Evolutionary conservation across 2,888 invertebrate species (phyloP).

Genomic region (Spicauda simplicius): DNA sequence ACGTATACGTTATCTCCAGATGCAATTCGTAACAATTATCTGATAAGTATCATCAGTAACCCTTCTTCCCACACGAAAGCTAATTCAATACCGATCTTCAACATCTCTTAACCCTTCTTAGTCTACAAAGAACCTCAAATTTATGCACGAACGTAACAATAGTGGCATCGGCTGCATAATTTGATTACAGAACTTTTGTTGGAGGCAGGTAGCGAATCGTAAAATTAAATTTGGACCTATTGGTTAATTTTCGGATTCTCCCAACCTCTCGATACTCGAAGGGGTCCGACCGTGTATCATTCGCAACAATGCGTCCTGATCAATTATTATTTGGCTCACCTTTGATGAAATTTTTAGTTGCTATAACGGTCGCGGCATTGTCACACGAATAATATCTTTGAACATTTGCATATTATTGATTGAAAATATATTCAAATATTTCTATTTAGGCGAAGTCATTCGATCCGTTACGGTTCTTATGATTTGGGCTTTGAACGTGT

Average conservation of each 20-base stretch:
- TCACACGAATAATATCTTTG: slow-evolving; percentile 69
- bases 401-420: slow-evolving; percentile 83
- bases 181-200: slow-evolving; percentile 82
- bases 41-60: slow-evolving; percentile 80
- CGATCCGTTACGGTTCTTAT: slow-evolving; percentile 79
- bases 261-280: slow-evolving; percentile 70
- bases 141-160: slow-evolving; percentile 80
- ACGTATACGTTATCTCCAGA: slow-evolving; percentile 60
- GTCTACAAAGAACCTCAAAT: slow-evolving; percentile 78
- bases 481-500: slow-evolving; percentile 57
- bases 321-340: slow-evolving; percentile 82
- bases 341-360: slow-evolving; percentile 80
- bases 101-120: slow-evolving; percentile 72
- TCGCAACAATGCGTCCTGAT: slow-evolving; percentile 76
- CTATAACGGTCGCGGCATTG: slow-evolving; percentile 81
- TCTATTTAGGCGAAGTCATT: slow-evolving; percentile 62
- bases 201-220: slow-evolving; percentile 81
- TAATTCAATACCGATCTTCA: slow-evolving; percentile 71
- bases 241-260: slow-evolving; percentile 83
- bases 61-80: slow-evolving; percentile 80
- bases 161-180: slow-evolving; percentile 81
- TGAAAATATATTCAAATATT: slow-evolving; percentile 82
- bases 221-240: slow-evolving; percentile 83
- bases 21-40: slow-evolving; percentile 81
- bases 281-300: slow-evolving; percentile 70